Base-by-base conservation (phyloP, 2,888 invertebrate species). In the Xanthia togata region DNA sequence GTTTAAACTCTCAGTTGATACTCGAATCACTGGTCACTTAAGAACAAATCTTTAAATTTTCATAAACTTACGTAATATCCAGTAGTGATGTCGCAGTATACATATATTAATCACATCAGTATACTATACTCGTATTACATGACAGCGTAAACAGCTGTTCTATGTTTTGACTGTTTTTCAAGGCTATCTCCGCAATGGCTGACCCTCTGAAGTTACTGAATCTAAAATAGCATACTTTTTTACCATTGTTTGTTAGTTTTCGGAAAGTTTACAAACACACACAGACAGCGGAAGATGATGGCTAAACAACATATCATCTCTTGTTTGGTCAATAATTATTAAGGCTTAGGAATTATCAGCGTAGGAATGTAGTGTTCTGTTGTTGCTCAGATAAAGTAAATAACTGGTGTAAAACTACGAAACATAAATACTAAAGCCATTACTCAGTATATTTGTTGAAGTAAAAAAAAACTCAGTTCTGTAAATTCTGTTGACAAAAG, bases 61-160 rank as follows among this genome's bases (percentile, higher is more conserved):
- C 26, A 1, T 38, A 60, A 41, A 31, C 47, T 65, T 71, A n/a
- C n/a, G 11, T 47, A 70, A 65, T 31, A 31, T 41, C n/a, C 41
- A 67, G 14, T 23, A n/a, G 23, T 65, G 57, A 70, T 60, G 74
- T 74, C 26, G 53, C 47, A 23, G 4, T 38, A 59, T 14, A 84
- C 31, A n/a, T 41, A 77, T 67, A 64, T 14, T 44, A 78, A 71
- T 71, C 63, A 47, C 44, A 81, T 53, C 5, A 69, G 41, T 53
- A 69, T 64, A 64, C n/a, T n/a, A 77, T 70, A n/a, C n/a, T n/a
- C n/a, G n/a, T n/a, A 69, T 65, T 53, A 80, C 38, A 62, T 70
- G 70, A 31, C 47, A 73, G 60, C 67, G 26, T 78, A 69, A 78
- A 80, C 83, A 87, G 65, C 71, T 81, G 76, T 76, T 81, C 76